phyloP scores from a whole-genome alignment of 2,888 invertebrate genomes.

The Hanleya hanleyi region DNA sequence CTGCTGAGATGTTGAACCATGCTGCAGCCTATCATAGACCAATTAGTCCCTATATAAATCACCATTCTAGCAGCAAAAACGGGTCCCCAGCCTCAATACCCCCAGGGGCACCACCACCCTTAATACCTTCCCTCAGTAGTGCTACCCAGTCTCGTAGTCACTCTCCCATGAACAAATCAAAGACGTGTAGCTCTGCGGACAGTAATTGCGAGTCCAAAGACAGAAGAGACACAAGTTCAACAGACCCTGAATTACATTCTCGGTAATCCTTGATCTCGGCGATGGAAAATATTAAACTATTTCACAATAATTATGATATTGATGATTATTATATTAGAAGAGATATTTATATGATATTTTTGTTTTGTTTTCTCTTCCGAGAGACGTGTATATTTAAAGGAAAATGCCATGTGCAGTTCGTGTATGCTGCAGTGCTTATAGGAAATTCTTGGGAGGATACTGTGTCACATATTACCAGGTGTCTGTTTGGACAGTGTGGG shows the following conservation, averaged over 20 bases:
- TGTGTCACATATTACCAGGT: neutral
- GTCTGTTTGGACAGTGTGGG: neutral
- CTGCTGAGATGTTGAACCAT: conserved; percentile 34
- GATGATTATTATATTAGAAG: neutral
- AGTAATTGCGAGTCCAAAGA: conserved; percentile 57
- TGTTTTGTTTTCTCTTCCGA: neutral
- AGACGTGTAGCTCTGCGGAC: conserved; percentile 58
- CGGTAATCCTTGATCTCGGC: conserved; percentile 36
- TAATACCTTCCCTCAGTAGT: conserved; percentile 60
- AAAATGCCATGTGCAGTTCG: neutral
- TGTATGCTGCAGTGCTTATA: too few relatives aligned
- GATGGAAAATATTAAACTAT: too few relatives aligned
- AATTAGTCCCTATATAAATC: conserved; percentile 6
- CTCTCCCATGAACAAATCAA: conserved; percentile 56
- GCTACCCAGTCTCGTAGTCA: conserved; percentile 49
- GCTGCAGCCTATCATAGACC: neutral
- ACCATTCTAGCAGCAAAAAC: conserved; percentile 39
- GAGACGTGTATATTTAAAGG: neutral
- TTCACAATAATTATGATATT: neutral
- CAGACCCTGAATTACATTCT: conserved; percentile 61
- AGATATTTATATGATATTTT: neutral
- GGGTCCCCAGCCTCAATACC: conserved; percentile 58
- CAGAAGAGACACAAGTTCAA: conserved; percentile 55
- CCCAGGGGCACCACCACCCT: conserved; percentile 57
- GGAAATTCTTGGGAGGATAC: neutral